Percentiles rank a stretch among this genome's conserved stretches.
Conservation (phyloP, 2,888 invertebrate genomes). For the Galerucella calmariensis region DNA sequence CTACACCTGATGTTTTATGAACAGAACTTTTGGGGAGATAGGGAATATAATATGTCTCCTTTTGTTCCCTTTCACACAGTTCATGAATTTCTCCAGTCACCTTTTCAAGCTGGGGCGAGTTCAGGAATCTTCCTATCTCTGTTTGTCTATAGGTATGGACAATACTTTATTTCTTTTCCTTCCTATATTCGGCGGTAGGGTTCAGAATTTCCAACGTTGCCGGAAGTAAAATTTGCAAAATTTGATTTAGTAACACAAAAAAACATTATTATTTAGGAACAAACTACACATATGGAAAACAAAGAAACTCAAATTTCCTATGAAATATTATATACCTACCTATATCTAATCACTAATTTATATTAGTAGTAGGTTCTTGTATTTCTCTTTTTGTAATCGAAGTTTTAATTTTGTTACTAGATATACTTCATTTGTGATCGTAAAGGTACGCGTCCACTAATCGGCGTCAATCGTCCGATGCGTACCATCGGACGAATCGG, state of each 20-base stretch:
- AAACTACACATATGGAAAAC: neutral
- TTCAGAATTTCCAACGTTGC: constrained; percentile 2
- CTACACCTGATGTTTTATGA: neutral
- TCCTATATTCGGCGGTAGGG: neutral
- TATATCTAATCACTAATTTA: neutral
- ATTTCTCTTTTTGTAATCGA: neutral
- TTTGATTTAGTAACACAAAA: neutral
- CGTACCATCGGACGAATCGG: no score
- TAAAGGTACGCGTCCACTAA: no score
- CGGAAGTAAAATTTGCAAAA: constrained; percentile 4
- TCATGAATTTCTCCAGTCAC: neutral
- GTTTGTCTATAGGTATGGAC: neutral
- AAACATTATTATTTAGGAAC: neutral
- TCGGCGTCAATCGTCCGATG: no score
- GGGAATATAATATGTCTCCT: constrained; percentile 2
- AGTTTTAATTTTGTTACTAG: no score
- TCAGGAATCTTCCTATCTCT: constrained; percentile 1
- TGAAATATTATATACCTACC: neutral
- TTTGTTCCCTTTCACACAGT: neutral
- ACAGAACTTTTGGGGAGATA: constrained; percentile 2
- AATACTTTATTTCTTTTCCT: neutral
- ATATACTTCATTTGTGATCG: no score
- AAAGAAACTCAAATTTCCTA: neutral
- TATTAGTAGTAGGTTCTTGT: neutral
- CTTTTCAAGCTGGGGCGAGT: neutral